Conservation (phyloP, 2,888 invertebrate genomes). For the Chouioia cunea region DNA sequence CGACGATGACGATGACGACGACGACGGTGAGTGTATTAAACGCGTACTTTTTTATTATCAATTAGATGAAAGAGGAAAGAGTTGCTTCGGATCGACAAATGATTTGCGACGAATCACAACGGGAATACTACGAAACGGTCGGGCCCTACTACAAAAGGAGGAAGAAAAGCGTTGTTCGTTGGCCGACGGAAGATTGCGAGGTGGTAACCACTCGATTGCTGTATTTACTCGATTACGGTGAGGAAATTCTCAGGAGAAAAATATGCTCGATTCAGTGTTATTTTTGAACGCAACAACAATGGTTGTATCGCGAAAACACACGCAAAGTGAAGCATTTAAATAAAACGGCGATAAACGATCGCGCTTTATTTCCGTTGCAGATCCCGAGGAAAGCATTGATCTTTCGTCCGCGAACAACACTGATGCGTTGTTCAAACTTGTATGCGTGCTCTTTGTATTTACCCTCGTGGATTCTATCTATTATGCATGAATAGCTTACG, state of each 20-base stretch:
- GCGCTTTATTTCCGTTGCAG: slow-evolving; percentile 7
- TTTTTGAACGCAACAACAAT: no score
- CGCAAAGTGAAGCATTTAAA: no score
- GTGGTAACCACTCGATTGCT: background rate
- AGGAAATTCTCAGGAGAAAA: background rate
- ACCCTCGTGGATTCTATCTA: no score
- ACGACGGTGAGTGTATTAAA: slow-evolving; percentile 19
- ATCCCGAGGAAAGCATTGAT: slow-evolving; percentile 13
- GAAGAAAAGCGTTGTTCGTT: background rate
- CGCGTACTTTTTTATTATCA: background rate
- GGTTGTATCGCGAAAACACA: no score
- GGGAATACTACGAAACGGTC: background rate
- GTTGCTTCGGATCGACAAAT: background rate
- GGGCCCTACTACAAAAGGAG: background rate
- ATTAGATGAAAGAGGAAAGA: background rate
- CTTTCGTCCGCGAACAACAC: background rate
- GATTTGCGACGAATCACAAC: background rate
- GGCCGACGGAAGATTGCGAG: slow-evolving; percentile 2
- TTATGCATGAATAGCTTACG: no score
- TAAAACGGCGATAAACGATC: no score
- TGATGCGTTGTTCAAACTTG: background rate
- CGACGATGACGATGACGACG: slow-evolving; percentile 19
- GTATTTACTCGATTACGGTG: slow-evolving; percentile 20
- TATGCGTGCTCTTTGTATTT: no score
- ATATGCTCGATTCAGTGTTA: no score